A percentile compares a stretch with the other conserved stretches of the same genome.
These are phyloP conservation scores for Papilio demoleus DNA, from an alignment of 2,888 invertebrate species.

Conservation along the genomic window DNA sequence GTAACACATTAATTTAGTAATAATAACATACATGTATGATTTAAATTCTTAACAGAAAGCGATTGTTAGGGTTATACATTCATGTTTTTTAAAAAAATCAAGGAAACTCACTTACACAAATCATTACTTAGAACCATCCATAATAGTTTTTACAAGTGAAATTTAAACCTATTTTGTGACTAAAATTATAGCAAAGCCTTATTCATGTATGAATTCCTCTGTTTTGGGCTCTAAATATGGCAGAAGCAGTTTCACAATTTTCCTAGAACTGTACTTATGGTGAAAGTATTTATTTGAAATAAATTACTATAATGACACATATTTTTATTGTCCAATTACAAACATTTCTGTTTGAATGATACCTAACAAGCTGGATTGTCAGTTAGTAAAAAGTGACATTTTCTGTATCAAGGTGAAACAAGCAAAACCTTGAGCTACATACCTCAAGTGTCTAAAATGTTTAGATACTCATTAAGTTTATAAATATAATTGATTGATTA, in stretches of 20 bases:
- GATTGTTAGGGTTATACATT: no score
- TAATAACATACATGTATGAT: neutral
- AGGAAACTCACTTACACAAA: no score
- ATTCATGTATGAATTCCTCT: neutral
- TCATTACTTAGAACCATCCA: no score
- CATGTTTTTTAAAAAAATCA: no score
- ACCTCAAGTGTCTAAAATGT: neutral
- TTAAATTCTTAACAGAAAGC: no score
- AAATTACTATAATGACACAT: neutral
- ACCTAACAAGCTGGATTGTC: neutral
- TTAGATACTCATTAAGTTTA: neutral
- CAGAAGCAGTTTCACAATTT: no score
- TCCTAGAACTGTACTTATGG: neutral
- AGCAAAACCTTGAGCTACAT: neutral
- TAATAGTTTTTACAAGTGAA: no score
- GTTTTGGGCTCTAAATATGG: no score
- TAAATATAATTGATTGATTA: neutral
- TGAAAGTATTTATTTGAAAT: neutral
- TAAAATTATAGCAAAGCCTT: no score
- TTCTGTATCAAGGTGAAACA: neutral
- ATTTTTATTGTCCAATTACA: neutral
- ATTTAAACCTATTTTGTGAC: neutral
- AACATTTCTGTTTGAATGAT: neutral
- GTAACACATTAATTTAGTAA: neutral
- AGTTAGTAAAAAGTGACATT: neutral